Evolutionary conservation across 2,888 invertebrate species (phyloP).

Genomic region (Lottia scabra): DNA sequence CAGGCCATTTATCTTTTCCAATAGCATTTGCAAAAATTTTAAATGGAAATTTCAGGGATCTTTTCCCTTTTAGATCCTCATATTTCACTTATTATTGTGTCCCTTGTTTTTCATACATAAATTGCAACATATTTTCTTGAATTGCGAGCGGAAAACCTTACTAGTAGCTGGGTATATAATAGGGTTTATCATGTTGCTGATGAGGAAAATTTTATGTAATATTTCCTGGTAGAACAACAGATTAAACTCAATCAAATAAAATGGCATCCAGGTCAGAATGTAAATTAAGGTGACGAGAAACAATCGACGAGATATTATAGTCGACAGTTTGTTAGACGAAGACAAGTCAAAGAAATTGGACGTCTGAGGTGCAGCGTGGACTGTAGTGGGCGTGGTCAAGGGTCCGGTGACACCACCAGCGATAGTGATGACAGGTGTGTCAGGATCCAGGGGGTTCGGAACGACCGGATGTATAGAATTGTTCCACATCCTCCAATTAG

Average conservation of each 20-base stretch:
- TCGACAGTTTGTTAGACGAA: neutral
- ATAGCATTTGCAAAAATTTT: too few species aligned
- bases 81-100: neutral
- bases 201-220: neutral
- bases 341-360: neutral
- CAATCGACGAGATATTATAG: neutral
- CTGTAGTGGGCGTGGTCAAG: neutral
- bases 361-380: neutral
- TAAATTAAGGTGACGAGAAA: neutral
- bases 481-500: neutral
- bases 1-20: too few species aligned
- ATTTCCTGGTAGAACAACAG: neutral
- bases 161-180: neutral
- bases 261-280: neutral
- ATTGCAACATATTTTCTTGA: neutral
- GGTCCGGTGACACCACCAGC: neutral
- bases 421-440: neutral
- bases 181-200: neutral
- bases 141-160: neutral
- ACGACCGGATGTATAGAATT: neutral
- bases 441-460: neutral
- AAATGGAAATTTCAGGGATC: too few species aligned
- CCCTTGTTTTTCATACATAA: neutral
- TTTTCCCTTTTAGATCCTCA: too few species aligned
- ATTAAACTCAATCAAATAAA: neutral